Conservation (phyloP, 2,113 vertebrate species). For the Tricholaema leucomelas region DNA sequence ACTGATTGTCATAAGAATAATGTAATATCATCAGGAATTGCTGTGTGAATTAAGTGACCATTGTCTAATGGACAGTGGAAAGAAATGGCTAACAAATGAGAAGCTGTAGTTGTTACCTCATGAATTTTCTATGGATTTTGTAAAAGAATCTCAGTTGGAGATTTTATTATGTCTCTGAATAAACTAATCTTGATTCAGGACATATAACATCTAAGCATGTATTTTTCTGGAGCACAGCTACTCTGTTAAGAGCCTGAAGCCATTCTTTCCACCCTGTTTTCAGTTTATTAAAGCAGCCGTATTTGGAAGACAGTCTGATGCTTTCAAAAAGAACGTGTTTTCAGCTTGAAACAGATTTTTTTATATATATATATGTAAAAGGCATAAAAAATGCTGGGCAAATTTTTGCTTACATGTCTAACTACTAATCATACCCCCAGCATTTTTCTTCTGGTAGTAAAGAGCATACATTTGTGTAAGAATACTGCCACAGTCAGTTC, state of each 20-base stretch:
- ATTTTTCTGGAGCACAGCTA: conserved; percentile 46
- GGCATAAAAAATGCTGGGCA: background rate
- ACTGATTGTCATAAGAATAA: background rate
- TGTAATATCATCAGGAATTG: conserved; percentile 19
- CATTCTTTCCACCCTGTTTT: conserved; percentile 20
- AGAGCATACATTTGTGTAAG: background rate
- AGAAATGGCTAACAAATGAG: conserved; percentile 44
- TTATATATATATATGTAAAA: too few species aligned
- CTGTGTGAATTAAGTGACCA: conserved; percentile 31
- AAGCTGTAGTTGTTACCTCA: conserved; percentile 38
- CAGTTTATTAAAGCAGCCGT: conserved; percentile 25
- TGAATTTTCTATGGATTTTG: conserved; percentile 61
- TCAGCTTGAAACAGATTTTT: background rate
- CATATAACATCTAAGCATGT: conserved; percentile 2
- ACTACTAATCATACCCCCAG: background rate
- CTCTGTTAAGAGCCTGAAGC: conserved; percentile 19
- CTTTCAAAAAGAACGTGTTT: background rate
- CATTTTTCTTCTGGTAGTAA: background rate
- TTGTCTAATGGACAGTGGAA: conserved; percentile 51
- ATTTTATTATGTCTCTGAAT: conserved; percentile 50
- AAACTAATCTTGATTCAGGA: conserved; percentile 49
- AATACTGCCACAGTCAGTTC: background rate
- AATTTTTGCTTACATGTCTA: background rate
- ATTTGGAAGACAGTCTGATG: background rate
- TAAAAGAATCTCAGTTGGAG: conserved; percentile 44